Percentiles rank a stretch among this genome's conserved stretches.
phyloP scores from a whole-genome alignment of 2,113 vertebrate species.

The Calidris pugnax region DNA sequence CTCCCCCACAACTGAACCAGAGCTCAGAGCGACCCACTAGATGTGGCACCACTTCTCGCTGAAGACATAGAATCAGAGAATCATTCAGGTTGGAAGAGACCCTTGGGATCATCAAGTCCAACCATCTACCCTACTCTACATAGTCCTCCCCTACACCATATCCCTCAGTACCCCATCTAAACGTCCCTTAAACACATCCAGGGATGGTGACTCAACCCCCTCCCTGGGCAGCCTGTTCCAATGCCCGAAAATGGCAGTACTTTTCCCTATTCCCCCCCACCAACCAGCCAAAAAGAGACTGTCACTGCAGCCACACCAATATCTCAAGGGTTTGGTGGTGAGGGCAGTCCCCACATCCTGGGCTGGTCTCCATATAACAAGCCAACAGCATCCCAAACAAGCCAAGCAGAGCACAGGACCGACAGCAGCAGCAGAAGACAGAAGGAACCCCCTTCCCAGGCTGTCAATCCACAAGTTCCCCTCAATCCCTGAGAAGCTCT shows the following conservation, averaged over 20 bases:
- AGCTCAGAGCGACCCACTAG: neutral
- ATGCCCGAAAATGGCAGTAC: too few species aligned
- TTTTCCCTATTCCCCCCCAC: neutral
- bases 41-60: neutral
- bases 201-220: too few species aligned
- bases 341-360: neutral
- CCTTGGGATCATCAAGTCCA: too few species aligned
- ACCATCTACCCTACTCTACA: too few species aligned
- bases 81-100: too few species aligned
- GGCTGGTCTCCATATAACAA: neutral
- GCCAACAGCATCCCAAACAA: neutral
- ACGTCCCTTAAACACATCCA: too few species aligned
- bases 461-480: neutral
- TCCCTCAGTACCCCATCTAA: too few species aligned
- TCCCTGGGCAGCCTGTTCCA: too few species aligned
- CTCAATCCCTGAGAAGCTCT: neutral
- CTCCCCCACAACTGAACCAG: neutral
- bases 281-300: neutral
- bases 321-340: neutral
- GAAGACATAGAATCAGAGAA: too few species aligned
- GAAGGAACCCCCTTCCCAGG: neutral
- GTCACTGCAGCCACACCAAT: neutral
- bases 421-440: neutral
- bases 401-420: neutral
- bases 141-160: too few species aligned